These are phyloP conservation scores for Uropsilus gracilis DNA, from an alignment of 2,113 vertebrate genomes.

Conservation along the genomic window DNA sequence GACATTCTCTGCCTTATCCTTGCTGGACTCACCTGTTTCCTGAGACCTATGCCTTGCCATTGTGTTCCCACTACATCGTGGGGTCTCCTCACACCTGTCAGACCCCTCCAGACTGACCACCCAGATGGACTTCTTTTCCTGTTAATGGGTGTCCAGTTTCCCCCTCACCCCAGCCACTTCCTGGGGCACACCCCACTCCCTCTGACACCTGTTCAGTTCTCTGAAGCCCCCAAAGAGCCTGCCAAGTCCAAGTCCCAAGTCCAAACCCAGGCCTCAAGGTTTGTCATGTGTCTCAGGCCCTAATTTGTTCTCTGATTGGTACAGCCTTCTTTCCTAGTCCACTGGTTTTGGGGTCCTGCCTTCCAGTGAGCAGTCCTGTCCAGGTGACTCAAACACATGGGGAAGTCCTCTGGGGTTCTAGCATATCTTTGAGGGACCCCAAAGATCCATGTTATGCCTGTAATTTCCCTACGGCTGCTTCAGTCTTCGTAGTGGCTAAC, in stretches of 20 bases:
- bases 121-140: neutral
- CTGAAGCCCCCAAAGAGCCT: neutral
- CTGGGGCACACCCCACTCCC: neutral
- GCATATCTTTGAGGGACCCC: neutral
- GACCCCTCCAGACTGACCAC: rapidly evolving
- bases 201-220: neutral
- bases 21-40: neutral
- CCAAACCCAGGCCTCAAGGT: neutral
- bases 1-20: neutral
- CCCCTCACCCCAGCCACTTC: neutral
- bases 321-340: neutral
- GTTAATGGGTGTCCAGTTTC: neutral
- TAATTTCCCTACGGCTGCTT: too few relatives aligned
- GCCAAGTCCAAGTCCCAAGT: neutral
- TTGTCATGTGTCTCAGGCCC: neutral
- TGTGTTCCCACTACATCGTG: neutral
- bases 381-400: neutral
- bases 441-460: neutral
- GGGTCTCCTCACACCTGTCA: neutral
- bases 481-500: neutral
- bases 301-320: neutral
- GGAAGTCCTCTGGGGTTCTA: neutral
- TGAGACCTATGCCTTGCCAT: neutral
- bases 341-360: neutral
- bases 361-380: neutral